phyloP scores from a whole-genome alignment of 2,113 vertebrate genomes.

The Odontophorus gujanensis region DNA sequence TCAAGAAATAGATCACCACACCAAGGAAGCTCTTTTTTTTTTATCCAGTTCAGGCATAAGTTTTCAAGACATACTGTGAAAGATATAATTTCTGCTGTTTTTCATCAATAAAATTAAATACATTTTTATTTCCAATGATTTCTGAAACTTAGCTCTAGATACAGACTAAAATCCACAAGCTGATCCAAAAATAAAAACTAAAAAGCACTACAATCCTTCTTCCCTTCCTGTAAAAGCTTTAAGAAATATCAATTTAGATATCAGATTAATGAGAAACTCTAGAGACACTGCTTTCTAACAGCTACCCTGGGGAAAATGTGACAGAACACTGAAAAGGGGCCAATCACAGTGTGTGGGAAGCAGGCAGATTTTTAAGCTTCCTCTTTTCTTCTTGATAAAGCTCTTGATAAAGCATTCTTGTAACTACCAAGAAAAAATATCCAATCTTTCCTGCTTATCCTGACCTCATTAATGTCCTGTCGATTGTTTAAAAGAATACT shows the following conservation, averaged over 20 bases:
- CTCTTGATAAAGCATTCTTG: neutral
- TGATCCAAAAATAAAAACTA: neutral
- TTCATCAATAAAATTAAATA: neutral
- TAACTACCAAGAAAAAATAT: neutral
- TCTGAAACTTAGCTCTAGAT: neutral
- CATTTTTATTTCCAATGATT: neutral
- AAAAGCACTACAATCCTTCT: neutral
- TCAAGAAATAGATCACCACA: neutral
- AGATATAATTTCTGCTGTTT: neutral
- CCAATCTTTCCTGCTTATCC: neutral
- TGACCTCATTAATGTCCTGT: conserved; percentile 38
- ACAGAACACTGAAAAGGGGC: neutral
- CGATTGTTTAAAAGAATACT: conserved; percentile 44
- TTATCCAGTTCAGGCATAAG: neutral
- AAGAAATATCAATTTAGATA: conserved; percentile 4
- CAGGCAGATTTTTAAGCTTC: neutral
- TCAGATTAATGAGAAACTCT: conserved; percentile 1
- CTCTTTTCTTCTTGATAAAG: neutral
- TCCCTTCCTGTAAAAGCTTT: neutral
- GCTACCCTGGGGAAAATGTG: neutral
- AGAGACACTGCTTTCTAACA: neutral
- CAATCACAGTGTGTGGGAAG: neutral
- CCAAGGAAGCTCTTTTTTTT: neutral
- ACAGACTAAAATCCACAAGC: neutral
- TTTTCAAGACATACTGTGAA: neutral